A percentile compares a stretch with the other conserved stretches of the same genome.
These are phyloP conservation scores for Lycodopsis pacificus DNA, from an alignment of 2,797 vertebrate species.

Conservation along the genomic window DNA sequence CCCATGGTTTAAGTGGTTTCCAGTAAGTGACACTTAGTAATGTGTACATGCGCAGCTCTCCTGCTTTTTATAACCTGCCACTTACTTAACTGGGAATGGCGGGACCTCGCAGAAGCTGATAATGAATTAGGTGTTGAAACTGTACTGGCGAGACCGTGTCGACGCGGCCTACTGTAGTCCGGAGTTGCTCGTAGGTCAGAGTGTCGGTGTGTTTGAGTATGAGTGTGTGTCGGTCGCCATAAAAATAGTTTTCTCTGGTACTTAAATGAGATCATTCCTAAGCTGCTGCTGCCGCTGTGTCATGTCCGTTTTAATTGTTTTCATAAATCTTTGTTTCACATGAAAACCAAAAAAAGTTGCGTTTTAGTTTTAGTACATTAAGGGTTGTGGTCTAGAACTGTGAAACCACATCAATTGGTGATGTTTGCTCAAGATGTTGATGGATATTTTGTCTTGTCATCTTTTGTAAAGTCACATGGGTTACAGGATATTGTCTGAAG, in stretches of 20 bases:
- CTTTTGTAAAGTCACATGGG: slow-evolving; percentile 4
- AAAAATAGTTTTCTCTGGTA: slow-evolving; percentile 76
- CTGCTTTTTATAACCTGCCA: slow-evolving; percentile 83
- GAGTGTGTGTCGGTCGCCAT: slow-evolving; percentile 66
- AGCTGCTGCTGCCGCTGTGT: slow-evolving; percentile 45
- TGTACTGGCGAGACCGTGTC: slow-evolving; percentile 74
- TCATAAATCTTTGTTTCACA: slow-evolving; percentile 32
- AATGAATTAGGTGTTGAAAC: slow-evolving; percentile 88
- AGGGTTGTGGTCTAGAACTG: neutral
- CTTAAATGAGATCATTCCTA: slow-evolving; percentile 72
- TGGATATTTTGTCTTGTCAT: neutral
- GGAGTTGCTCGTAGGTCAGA: slow-evolving; percentile 73
- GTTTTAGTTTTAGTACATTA: neutral
- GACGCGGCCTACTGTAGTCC: slow-evolving; percentile 69
- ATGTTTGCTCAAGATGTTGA: slow-evolving; percentile 5
- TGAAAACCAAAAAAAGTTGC: neutral
- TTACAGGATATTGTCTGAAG: slow-evolving; percentile 16
- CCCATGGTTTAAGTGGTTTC: slow-evolving; percentile 60
- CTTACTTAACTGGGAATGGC: slow-evolving; percentile 77
- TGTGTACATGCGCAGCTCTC: slow-evolving; percentile 57
- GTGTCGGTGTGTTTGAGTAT: slow-evolving; percentile 65
- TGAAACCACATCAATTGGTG: neutral
- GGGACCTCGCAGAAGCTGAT: slow-evolving; percentile 78
- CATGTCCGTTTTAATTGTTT: slow-evolving; percentile 66
- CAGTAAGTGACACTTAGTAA: slow-evolving; percentile 58